Base-by-base conservation (phyloP, 1,140 invertebrate genomes). In the Charaxes varanes region DNA sequence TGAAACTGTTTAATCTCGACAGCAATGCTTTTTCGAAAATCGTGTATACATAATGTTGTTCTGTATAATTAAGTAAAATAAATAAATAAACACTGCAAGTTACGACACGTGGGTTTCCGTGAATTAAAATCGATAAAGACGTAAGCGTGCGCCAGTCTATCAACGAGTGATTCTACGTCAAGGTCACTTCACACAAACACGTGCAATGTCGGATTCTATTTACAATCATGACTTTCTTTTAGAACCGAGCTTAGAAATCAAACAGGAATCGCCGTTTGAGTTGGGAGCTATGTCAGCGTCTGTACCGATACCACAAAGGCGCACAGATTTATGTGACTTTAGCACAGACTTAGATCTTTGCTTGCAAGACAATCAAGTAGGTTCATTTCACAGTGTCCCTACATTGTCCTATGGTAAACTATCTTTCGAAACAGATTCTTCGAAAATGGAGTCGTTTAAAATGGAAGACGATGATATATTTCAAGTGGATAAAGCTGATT, bases 401-500 rank as follows among this genome's bases (percentile, higher is more conserved):
- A 72, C 67, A 45, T 70, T 78, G 44, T 66, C 82, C 13, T 87
- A 85, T 56, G 73, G 61, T 33, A 83, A 78, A 34, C 53, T 79
- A 28, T 49, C 65, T 18, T 74, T 69, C 33, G 83, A 86, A 26
- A 58, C 65, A 31, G 76, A 86, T 30, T 56, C 74, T 23, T 65
- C 86, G 27, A 90, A 89, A 83, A 84, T 85, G 32, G 89, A 90
- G 55, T 77, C 88, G 2, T 89, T 91, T 28, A 91, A 89, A 71
- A 91, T 93, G 87, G 93, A 94, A 55, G 93, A 95, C 59, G 93
- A 95, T 67, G 93, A 95, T 65, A 94, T 95, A 50, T 94, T 95
- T 66, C 93, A 94, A 86, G 92, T 95, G 22, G 93, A 96, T 68
- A 94, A 94, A 78, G 90, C 91, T 24, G 93, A 95, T 82, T 86